Conservation (phyloP, 1,140 invertebrate genomes). For the Cherax destructor region DNA sequence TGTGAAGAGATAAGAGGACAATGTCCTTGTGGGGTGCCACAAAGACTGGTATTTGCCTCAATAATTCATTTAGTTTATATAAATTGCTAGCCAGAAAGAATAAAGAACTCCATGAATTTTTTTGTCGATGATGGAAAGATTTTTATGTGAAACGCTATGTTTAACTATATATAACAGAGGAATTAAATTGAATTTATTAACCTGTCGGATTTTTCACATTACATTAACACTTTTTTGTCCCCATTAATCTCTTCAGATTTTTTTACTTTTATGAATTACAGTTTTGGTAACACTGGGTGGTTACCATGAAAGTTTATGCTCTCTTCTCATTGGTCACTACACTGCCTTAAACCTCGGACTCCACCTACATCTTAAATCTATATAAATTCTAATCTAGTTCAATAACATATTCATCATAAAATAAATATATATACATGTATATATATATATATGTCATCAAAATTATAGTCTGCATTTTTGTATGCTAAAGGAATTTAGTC, state of each 20-base stretch:
- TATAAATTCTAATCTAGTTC: background rate
- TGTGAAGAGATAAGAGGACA: no score
- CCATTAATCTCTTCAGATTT: no score
- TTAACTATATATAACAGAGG: background rate
- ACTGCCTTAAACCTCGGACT: conserved; percentile 13
- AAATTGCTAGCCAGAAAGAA: no score
- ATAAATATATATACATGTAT: background rate
- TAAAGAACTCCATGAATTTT: no score
- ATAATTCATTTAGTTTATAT: no score
- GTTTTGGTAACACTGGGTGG: background rate
- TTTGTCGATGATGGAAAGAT: no score
- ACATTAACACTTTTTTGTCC: no score
- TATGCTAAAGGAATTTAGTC: background rate
- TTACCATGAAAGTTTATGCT: background rate
- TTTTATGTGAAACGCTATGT: background rate
- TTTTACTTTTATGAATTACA: background rate
- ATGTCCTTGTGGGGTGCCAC: no score
- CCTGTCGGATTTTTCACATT: no score
- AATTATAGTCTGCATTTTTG: conserved; percentile 16
- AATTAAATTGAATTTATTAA: no score
- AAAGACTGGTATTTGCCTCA: no score
- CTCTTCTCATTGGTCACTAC: background rate
- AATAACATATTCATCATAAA: background rate
- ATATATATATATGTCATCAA: background rate
- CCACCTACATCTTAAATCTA: background rate